Evolutionary conservation across 2,888 invertebrate species (phyloP).

Genomic region (Trichacis sp.): DNA sequence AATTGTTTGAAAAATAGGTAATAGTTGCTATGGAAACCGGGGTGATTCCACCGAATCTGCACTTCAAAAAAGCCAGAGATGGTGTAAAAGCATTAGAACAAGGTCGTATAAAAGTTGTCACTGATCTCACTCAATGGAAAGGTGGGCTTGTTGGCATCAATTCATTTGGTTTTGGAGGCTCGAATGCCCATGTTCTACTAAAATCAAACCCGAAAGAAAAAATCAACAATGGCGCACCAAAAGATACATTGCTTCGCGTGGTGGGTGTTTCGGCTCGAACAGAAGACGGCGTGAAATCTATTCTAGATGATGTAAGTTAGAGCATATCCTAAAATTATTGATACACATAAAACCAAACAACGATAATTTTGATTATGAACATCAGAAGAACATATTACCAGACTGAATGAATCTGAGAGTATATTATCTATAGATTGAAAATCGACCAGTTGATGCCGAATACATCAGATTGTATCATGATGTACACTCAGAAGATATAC

Average conservation of each 20-base stretch:
- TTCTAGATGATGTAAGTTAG: conserved; percentile 74
- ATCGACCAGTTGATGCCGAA: too few relatives aligned
- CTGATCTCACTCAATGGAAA: conserved; percentile 77
- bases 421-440: conserved; percentile 50
- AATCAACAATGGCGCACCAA: conserved; percentile 74
- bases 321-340: not conserved
- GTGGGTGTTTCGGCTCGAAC: conserved; percentile 84
- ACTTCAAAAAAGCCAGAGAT: conserved; percentile 76
- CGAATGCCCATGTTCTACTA: conserved; percentile 81
- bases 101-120: conserved; percentile 79
- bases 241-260: conserved; percentile 79
- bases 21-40: conserved; percentile 85
- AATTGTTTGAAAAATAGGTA: conserved; percentile 68
- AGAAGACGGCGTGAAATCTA: conserved; percentile 77
- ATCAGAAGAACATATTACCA: too few relatives aligned
- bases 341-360: too few relatives aligned
- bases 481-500: conserved; percentile 71
- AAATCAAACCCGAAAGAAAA: conserved; percentile 74
- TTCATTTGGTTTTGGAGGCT: conserved; percentile 95
- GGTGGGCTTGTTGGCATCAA: conserved; percentile 84
- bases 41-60: conserved; percentile 86
- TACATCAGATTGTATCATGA: too few relatives aligned
- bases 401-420: not conserved
- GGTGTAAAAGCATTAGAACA: conserved; percentile 75
- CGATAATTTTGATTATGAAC: too few relatives aligned